Conservation (phyloP, 2,797 vertebrate species). For the Sebastes oblongus region DNA sequence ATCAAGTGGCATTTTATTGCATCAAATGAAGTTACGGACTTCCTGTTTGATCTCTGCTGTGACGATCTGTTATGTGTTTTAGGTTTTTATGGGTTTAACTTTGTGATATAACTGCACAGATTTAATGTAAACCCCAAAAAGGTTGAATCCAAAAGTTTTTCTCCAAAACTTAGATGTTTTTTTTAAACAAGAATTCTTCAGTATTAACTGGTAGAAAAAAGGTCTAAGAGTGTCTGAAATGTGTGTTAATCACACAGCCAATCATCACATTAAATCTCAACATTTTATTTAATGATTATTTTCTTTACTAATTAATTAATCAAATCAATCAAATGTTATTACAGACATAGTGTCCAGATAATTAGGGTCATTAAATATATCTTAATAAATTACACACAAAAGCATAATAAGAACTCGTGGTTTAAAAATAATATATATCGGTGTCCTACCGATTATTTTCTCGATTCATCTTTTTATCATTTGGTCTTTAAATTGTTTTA, state of each 20-base stretch:
- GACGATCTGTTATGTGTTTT: not conserved
- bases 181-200: not conserved
- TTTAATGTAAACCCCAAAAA: not conserved
- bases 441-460: not conserved
- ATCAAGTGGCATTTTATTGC: not conserved
- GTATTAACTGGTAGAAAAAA: not conserved
- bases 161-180: not conserved
- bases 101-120: not conserved
- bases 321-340: no score
- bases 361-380: no score
- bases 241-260: not conserved
- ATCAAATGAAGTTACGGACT: not conserved
- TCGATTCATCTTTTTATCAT: not conserved
- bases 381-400: no score
- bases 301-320: not conserved
- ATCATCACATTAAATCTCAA: not conserved
- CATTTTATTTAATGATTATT: not conserved
- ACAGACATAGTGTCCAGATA: no score
- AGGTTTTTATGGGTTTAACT: not conserved
- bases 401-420: no score
- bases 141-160: not conserved
- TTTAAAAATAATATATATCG: not conserved
- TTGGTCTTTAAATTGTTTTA: not conserved
- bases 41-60: not conserved
- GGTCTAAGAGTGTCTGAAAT: not conserved